Evolutionary conservation across 2,113 vertebrate species (phyloP).

Genomic region (Oenanthe oenanthe): DNA sequence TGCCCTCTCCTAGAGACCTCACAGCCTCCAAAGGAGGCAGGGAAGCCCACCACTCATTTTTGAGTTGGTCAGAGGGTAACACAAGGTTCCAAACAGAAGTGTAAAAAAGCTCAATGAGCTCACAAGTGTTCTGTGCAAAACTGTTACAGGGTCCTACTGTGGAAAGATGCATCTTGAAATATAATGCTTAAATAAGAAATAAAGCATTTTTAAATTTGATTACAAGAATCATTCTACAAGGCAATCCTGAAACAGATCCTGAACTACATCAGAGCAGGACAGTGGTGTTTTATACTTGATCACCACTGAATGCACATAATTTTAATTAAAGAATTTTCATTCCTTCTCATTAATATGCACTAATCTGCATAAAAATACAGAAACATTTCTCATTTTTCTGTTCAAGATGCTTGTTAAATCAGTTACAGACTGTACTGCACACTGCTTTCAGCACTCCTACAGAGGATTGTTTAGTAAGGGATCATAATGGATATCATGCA

Average conservation of each 20-base stretch:
- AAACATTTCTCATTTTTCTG: neutral
- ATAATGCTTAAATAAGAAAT: neutral
- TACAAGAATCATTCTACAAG: neutral
- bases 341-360: neutral
- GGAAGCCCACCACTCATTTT: neutral
- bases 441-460: neutral
- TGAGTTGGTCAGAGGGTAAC: neutral
- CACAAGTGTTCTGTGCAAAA: neutral
- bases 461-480: neutral
- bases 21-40: neutral
- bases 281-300: neutral
- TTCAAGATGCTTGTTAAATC: neutral
- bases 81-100: neutral
- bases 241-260: neutral
- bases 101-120: neutral
- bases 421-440: neutral
- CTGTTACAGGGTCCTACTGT: neutral
- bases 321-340: neutral
- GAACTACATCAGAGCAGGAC: neutral
- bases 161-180: neutral
- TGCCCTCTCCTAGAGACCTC: neutral
- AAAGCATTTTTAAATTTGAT: neutral
- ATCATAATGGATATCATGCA: neutral
- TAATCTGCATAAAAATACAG: neutral
- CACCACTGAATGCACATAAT: neutral